Evolutionary conservation across 2,113 vertebrate species (phyloP).

Genomic region (Lepisosteus osseus): DNA sequence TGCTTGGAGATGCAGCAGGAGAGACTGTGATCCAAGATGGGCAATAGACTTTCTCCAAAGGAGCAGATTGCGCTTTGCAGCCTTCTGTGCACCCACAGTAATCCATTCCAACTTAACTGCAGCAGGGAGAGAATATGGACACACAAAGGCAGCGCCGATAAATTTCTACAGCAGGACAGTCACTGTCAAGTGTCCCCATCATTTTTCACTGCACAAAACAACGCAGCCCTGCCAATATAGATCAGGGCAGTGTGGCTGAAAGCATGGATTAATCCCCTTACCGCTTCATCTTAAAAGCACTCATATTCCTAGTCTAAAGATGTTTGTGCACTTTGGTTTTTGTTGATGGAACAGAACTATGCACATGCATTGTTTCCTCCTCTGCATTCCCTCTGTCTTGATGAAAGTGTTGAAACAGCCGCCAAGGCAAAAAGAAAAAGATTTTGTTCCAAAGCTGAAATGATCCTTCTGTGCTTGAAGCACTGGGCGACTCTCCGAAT

Average conservation of each 20-base stretch:
- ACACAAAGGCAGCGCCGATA: neutral
- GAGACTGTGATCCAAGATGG: neutral
- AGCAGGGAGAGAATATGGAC: neutral
- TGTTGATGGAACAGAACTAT: no score
- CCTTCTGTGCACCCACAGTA: neutral
- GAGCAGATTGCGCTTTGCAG: neutral
- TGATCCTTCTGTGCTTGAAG: no score
- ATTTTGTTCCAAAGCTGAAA: no score
- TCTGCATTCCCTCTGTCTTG: no score
- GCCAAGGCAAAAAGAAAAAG: no score
- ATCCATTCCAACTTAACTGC: constrained; percentile 16
- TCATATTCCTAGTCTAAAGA: no score
- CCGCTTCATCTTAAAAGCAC: no score
- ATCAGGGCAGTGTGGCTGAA: neutral
- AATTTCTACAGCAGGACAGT: neutral
- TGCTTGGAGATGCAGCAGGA: neutral
- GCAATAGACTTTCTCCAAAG: neutral
- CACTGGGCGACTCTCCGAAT: no score
- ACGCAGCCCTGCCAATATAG: neutral
- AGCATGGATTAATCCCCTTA: no score
- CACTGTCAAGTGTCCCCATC: neutral
- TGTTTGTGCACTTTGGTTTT: no score
- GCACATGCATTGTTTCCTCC: no score
- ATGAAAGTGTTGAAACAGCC: no score
- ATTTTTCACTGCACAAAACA: neutral